These are phyloP conservation scores for Aphelocoma coerulescens DNA, from an alignment of 2,113 vertebrate genomes.

Conservation along the genomic window DNA sequence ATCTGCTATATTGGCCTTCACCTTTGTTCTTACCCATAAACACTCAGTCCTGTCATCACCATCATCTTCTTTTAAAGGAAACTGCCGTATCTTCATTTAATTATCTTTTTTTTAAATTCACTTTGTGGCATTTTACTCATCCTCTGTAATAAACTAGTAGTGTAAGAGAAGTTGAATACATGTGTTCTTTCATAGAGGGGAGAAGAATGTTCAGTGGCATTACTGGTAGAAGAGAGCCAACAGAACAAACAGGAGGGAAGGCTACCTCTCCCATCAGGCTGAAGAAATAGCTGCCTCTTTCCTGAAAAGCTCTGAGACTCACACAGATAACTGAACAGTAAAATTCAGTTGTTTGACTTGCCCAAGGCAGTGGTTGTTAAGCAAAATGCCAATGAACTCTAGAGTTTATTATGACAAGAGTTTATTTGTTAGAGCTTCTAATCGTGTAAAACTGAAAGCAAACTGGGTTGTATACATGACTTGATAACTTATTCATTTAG, in stretches of 20 bases:
- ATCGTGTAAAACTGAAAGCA: background rate
- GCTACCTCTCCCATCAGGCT: background rate
- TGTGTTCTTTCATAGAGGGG: accelerated
- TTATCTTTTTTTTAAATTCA: background rate
- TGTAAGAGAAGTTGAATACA: background rate
- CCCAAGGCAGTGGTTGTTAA: background rate
- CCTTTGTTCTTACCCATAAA: background rate
- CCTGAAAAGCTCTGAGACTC: background rate
- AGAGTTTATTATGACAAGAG: background rate
- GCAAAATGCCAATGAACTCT: background rate
- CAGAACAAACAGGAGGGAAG: background rate
- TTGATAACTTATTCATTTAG: background rate
- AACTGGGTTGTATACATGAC: background rate
- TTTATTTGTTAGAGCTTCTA: background rate
- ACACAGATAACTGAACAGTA: background rate
- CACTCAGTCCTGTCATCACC: background rate
- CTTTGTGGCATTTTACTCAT: background rate
- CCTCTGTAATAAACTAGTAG: background rate
- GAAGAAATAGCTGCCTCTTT: background rate
- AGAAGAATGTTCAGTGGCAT: background rate
- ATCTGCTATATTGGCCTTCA: background rate
- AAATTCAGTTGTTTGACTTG: background rate
- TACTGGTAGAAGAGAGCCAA: background rate
- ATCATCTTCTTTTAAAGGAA: background rate
- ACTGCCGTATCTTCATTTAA: accelerated